Evolutionary conservation across 2,888 invertebrate genomes (phyloP).

Genomic region (Timema cristinae): DNA sequence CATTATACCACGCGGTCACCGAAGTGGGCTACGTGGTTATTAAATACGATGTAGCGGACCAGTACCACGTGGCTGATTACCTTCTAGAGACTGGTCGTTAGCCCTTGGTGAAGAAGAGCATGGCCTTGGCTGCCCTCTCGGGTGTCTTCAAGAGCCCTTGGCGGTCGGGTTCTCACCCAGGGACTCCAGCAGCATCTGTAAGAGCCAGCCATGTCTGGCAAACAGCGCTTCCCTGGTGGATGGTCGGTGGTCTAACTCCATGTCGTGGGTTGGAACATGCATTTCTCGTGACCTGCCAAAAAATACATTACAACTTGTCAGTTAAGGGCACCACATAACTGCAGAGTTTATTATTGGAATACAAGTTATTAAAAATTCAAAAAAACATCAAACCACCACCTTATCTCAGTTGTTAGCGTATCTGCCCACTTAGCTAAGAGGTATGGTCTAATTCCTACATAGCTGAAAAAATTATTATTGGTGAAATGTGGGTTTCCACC

Average conservation of each 20-base stretch:
- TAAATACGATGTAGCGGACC: no score
- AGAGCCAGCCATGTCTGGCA: constrained; percentile 85
- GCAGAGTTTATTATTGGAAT: no score
- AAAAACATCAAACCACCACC: no score
- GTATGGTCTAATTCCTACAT: no score
- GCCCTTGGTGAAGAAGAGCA: constrained; percentile 98
- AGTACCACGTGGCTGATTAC: constrained; percentile 48
- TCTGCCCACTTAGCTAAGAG: no score
- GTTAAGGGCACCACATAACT: no score
- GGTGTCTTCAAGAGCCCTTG: constrained; percentile 95
- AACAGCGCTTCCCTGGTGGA: constrained; percentile 82
- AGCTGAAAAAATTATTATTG: no score
- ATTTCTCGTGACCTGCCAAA: constrained; percentile 77
- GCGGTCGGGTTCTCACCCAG: constrained; percentile 88
- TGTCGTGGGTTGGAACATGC: constrained; percentile 85
- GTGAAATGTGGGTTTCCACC: no score
- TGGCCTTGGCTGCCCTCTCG: constrained; percentile 95
- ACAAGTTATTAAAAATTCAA: no score
- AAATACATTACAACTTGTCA: constrained; percentile 28
- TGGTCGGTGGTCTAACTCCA: constrained; percentile 83
- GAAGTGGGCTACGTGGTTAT: no score
- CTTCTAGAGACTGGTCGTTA: constrained; percentile 96
- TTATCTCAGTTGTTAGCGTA: no score
- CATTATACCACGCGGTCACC: no score
- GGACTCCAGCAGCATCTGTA: constrained; percentile 77